Evolutionary conservation across 2,113 vertebrate species (phyloP).

Genomic region (Zosterops japonicus): DNA sequence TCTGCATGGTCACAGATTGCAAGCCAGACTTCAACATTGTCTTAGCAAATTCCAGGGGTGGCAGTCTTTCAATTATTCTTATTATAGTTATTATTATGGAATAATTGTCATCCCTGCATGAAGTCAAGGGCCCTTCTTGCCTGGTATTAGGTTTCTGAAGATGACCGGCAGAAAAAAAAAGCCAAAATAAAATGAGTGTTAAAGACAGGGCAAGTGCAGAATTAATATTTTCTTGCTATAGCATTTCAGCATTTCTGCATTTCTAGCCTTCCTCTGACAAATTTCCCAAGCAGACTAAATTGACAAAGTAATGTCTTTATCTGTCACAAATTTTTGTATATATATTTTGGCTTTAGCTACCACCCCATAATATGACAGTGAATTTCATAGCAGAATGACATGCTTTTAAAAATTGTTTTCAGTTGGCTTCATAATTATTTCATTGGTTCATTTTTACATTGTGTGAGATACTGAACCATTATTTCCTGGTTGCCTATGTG

Average conservation of each 20-base stretch:
- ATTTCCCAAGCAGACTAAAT: background rate
- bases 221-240: background rate
- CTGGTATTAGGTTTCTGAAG: background rate
- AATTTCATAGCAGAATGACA: background rate
- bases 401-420: background rate
- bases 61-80: background rate
- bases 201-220: background rate
- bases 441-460: background rate
- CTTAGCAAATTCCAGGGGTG: background rate
- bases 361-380: background rate
- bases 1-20: background rate
- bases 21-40: background rate
- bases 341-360: background rate
- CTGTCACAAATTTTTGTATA: background rate
- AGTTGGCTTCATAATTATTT: background rate
- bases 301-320: background rate
- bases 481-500: background rate
- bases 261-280: background rate
- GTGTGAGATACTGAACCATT: background rate
- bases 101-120: fast-evolving
- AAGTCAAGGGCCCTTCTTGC: background rate
- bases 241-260: background rate
- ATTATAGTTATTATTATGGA: background rate
- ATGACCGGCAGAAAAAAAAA: background rate
- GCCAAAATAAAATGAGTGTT: background rate